phyloP scores from a whole-genome alignment of 2,888 invertebrate species.

The Diarsia dahlii region DNA sequence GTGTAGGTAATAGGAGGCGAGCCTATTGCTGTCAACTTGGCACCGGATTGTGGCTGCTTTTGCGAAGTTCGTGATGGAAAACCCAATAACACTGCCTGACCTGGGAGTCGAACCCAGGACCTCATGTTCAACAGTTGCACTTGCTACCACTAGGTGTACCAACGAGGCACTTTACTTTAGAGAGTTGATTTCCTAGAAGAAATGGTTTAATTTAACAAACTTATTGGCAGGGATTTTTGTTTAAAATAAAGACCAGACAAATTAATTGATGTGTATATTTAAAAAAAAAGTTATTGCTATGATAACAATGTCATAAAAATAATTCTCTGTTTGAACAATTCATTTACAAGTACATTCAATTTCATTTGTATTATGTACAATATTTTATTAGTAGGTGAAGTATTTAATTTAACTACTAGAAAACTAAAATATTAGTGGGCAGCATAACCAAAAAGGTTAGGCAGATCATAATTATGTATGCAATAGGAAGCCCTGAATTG shows the following conservation, averaged over 20 bases:
- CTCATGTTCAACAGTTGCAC: no score
- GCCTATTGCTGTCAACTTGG: no score
- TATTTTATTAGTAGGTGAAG: neutral
- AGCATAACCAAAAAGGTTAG: neutral
- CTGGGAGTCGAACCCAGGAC: no score
- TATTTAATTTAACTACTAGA: slow-evolving; percentile 1
- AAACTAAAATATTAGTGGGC: slow-evolving; percentile 1
- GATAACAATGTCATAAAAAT: slow-evolving; percentile 69
- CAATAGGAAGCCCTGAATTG: slow-evolving; percentile 1
- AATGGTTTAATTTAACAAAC: no score
- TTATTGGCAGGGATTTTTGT: neutral
- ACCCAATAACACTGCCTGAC: no score
- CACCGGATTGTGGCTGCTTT: no score
- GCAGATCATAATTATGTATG: neutral
- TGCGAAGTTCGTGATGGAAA: no score
- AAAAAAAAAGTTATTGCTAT: slow-evolving; percentile 64
- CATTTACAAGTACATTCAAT: slow-evolving; percentile 51
- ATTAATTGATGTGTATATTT: slow-evolving; percentile 57
- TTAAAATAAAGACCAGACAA: neutral
- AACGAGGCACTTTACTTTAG: no score
- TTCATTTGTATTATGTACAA: slow-evolving; percentile 30
- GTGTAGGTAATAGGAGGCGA: no score
- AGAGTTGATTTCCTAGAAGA: no score
- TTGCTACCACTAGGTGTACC: no score
- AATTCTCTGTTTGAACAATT: slow-evolving; percentile 61